A percentile compares a stretch with the other conserved stretches of the same genome.
phyloP scores from a whole-genome alignment of 2,888 invertebrate genomes.

The Nasonovia ribisnigri region DNA sequence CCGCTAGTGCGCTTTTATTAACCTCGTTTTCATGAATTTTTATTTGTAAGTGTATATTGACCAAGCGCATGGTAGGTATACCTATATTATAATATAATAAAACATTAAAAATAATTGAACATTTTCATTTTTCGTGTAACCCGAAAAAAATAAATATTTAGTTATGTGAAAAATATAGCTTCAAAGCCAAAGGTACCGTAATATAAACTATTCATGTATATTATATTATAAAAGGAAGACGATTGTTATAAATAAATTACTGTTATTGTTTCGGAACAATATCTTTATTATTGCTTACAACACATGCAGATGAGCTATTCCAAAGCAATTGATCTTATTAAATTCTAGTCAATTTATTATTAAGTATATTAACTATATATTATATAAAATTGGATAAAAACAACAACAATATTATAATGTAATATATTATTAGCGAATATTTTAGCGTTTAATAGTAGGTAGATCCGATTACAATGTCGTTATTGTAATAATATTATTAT shows the following conservation, averaged over 20 bases:
- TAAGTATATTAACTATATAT: constrained; percentile 28
- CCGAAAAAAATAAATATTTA: not conserved
- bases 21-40: not conserved
- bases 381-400: not conserved
- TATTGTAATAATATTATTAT: not conserved
- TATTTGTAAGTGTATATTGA: not conserved
- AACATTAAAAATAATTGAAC: not conserved
- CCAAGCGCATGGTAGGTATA: not conserved
- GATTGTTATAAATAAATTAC: not conserved
- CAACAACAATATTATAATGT: not conserved
- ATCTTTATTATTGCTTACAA: constrained; percentile 4
- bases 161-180: not conserved
- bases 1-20: not conserved
- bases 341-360: constrained; percentile 61
- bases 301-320: constrained; percentile 18
- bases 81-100: not conserved
- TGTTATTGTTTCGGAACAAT: constrained; percentile 11
- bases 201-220: not conserved
- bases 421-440: constrained; percentile 19
- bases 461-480: not conserved
- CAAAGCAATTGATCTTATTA: constrained; percentile 59
- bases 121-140: not conserved
- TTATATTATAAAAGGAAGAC: not conserved
- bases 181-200: constrained; percentile 1
- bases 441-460: constrained; percentile 25